These are phyloP conservation scores for Prionchulus punctatus DNA, from an alignment of 2,888 invertebrate genomes.

Conservation along the genomic window DNA sequence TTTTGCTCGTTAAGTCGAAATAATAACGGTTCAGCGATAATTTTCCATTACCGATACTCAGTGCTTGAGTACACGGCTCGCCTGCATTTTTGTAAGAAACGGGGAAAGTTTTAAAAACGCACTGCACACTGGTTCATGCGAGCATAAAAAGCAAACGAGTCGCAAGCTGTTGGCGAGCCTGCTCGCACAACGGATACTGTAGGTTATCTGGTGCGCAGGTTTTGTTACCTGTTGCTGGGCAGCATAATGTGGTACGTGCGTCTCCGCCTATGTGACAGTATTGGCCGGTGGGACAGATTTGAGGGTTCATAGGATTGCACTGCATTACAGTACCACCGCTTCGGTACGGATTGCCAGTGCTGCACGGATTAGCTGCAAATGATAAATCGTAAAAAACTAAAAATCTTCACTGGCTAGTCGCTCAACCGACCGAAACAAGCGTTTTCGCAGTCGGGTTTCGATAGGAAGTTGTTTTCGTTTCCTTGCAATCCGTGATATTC, in stretches of 20 bases:
- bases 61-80: background rate
- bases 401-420: background rate
- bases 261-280: conserved; percentile 7
- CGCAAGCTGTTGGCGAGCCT: too few relatives aligned
- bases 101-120: background rate
- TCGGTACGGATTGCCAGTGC: conserved; percentile 5
- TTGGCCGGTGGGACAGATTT: background rate
- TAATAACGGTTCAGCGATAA: background rate
- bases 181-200: too few relatives aligned
- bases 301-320: background rate
- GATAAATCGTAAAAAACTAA: too few relatives aligned
- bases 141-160: background rate
- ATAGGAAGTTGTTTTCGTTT: conserved; percentile 23
- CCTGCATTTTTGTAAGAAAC: background rate
- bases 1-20: background rate
- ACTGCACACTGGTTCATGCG: background rate
- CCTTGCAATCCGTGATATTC: conserved; percentile 25
- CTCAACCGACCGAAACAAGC: conserved; percentile 15
- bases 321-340: background rate
- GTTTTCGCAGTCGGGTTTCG: conserved; percentile 17
- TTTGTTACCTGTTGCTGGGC: conserved; percentile 4
- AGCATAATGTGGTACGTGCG: conserved; percentile 9
- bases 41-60: background rate
- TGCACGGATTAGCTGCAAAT: conserved; percentile 11
- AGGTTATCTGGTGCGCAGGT: background rate